phyloP scores from a whole-genome alignment of 2,113 vertebrate species.

The Raja brachyura region DNA sequence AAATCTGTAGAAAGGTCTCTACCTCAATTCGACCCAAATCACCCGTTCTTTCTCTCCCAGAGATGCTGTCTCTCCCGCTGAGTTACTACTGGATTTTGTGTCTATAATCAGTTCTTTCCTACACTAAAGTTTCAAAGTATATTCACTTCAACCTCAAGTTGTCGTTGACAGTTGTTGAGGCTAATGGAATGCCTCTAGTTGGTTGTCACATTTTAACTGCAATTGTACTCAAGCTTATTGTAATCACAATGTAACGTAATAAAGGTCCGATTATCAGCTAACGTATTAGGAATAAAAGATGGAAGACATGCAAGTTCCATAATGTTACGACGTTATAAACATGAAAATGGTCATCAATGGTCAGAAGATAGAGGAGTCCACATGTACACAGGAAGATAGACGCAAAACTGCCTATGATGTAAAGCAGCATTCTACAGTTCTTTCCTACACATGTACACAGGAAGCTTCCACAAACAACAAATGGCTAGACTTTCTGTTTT shows the following conservation, averaged over 20 bases:
- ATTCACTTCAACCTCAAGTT: background rate
- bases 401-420: too few species aligned
- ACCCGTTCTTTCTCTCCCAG: too few species aligned
- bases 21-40: too few species aligned
- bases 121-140: background rate
- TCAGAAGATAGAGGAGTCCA: background rate
- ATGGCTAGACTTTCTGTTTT: background rate
- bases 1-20: too few species aligned
- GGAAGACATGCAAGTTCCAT: background rate
- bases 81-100: too few species aligned
- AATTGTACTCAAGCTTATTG: background rate
- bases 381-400: background rate
- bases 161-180: background rate
- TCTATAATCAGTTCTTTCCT: too few species aligned
- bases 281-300: background rate
- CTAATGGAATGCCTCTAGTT: background rate
- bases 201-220: background rate
- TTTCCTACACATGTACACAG: background rate
- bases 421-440: too few species aligned
- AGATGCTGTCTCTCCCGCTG: too few species aligned
- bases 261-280: background rate
- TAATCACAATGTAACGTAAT: background rate
- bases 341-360: background rate
- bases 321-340: background rate
- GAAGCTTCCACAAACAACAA: background rate